Evolutionary conservation across 2,797 vertebrate genomes (phyloP), one percentile per base, ranked within the genome.

Genomic region (Garrulus glandarius): DNA sequence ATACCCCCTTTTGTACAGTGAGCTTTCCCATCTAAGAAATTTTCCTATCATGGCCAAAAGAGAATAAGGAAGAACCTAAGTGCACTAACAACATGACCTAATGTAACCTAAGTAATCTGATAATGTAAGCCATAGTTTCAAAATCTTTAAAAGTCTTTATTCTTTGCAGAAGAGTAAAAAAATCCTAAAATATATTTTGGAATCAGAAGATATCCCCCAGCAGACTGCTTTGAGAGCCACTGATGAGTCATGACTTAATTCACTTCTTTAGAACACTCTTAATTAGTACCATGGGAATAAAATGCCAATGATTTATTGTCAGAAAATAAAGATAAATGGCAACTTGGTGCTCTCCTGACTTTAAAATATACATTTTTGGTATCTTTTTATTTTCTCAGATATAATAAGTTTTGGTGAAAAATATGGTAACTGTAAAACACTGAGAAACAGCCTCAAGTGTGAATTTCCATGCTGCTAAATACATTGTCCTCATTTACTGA

Each of bases 391-490:
- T 57, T 68, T 61, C 15, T 56, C 11, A 55, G 11, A 14, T 9
- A 2, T 46, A 44, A 18, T 59, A 60, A 19, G 5, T 34, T 80
- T 83, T 55, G 21, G 50, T 75, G n/a, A 78, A 91, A 95, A 87
- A 60, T 68, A n/a, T 15, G 39, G 34, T 43, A 80, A 37, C 17
- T 3, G 2, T 53, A 61, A 80, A 86, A 47, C 14, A 56, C 29
- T 67, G 36, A 74, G 70, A 81, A 95, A 86, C 34, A 85, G 32
- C 27, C 46, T 74, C 19, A 85, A 44, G 61, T 68, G 39, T 77
- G 64, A 63, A 91, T 89, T 93, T 93, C n/a, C 65, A 41, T 75
- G 49, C 49, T 96, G 36, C 75, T 91, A 93, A 91, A 85, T 85
- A 78, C 59, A 36, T 69, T 83, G 68, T 68, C 68, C 75, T 91